Conservation (phyloP, 2,888 invertebrate genomes). For the Epinotia ramella region DNA sequence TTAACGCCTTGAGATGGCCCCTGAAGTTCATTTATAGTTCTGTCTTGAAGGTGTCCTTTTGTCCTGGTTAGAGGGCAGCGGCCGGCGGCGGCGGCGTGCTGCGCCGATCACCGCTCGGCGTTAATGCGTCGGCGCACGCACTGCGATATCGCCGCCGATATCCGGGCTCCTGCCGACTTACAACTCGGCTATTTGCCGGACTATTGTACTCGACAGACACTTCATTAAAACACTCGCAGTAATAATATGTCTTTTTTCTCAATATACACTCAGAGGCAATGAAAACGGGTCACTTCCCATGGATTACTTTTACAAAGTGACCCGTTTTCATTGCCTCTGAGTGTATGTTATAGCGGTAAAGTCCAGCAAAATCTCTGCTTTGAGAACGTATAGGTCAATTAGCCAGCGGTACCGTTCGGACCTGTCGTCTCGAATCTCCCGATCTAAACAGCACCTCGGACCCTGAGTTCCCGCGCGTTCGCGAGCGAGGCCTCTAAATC, state of each 20-base stretch:
- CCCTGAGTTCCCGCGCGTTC: background rate
- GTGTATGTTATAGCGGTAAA: background rate
- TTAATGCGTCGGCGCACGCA: constrained; percentile 31
- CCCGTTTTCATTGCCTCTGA: too few species aligned
- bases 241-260: too few species aligned
- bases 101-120: constrained; percentile 8
- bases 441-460: background rate
- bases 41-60: background rate
- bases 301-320: too few species aligned
- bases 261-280: too few species aligned
- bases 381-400: constrained; percentile 16
- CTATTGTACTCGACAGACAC: background rate
- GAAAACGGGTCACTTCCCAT: too few species aligned
- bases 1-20: background rate
- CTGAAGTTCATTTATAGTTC: background rate
- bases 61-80: background rate
- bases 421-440: background rate
- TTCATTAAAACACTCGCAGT: background rate
- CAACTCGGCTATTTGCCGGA: background rate
- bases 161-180: background rate
- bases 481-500: constrained; percentile 14
- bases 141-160: background rate
- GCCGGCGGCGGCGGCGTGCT: constrained; percentile 16
- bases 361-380: background rate
- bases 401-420: constrained; percentile 5